phyloP scores from a whole-genome alignment of 2,888 invertebrate species.

The Nesidiocoris tenuis region DNA sequence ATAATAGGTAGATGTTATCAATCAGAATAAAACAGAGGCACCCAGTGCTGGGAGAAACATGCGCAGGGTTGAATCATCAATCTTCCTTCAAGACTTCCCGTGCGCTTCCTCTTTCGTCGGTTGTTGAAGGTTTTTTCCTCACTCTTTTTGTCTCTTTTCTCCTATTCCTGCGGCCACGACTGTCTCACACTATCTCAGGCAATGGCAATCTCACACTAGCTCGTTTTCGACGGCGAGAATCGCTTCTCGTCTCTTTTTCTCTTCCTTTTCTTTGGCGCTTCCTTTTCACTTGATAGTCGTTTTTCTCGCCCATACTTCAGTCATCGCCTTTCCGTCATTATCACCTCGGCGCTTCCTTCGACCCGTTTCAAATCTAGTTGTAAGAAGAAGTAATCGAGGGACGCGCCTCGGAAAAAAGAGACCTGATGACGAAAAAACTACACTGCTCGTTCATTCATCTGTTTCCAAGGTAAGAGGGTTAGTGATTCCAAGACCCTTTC shows the following conservation, averaged over 20 bases:
- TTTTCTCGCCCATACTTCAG: not conserved
- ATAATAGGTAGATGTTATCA: slow-evolving; percentile 38
- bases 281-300: not conserved
- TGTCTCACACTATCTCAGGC: not conserved
- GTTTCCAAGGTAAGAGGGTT: too few species aligned
- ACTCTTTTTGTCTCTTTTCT: slow-evolving; percentile 5
- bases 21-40: slow-evolving; percentile 34
- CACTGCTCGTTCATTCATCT: too few species aligned
- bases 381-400: too few species aligned
- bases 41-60: slow-evolving; percentile 9
- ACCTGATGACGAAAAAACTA: too few species aligned
- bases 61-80: slow-evolving; percentile 31
- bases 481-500: too few species aligned
- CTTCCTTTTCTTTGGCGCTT: slow-evolving; percentile 12
- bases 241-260: slow-evolving; percentile 14
- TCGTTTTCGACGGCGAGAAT: slow-evolving; percentile 16
- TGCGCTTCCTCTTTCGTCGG: slow-evolving; percentile 14
- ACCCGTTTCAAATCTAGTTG: slow-evolving; percentile 1
- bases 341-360: not conserved
- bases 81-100: slow-evolving; percentile 29
- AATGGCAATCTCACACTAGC: not conserved
- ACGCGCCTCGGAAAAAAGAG: too few species aligned
- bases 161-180: not conserved
- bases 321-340: slow-evolving; percentile 19
- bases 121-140: not conserved